Evolutionary conservation across 2,888 invertebrate species (phyloP).

Genomic region (Hartigia nigra): DNA sequence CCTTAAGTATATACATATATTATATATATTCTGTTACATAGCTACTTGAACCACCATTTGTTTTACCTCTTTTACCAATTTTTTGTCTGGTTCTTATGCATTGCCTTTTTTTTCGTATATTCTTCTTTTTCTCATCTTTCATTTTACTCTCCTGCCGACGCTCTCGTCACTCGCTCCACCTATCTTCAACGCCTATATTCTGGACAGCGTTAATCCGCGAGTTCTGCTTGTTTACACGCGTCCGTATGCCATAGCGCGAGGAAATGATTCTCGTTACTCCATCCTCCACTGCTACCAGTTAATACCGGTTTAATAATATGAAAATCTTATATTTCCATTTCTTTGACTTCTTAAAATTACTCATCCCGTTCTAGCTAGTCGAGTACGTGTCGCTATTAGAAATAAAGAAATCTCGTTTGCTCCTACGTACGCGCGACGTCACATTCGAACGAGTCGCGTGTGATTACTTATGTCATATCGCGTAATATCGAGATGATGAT

Average conservation of each 20-base stretch:
- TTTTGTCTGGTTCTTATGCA: neutral
- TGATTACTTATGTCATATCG: neutral
- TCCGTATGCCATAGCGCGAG: neutral
- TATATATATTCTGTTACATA: neutral
- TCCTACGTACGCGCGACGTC: conserved; percentile 14
- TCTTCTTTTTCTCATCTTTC: neutral
- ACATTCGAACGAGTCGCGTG: neutral
- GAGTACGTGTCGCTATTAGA: neutral
- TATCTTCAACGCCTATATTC: neutral
- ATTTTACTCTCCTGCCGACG: neutral
- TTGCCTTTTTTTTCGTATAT: neutral
- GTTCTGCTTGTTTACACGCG: neutral
- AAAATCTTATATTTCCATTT: neutral
- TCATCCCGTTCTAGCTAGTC: neutral
- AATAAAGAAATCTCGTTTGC: conserved; percentile 8
- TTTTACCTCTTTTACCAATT: neutral
- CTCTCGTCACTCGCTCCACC: neutral
- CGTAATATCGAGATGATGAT: conserved; percentile 9
- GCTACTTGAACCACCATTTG: neutral
- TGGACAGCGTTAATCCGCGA: neutral
- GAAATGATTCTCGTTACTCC: neutral
- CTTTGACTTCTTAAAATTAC: neutral
- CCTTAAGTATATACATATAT: neutral
- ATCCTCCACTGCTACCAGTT: neutral
- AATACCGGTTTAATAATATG: neutral